Conservation (phyloP, 2,888 invertebrate species). For the Cheilosia vernalis region DNA sequence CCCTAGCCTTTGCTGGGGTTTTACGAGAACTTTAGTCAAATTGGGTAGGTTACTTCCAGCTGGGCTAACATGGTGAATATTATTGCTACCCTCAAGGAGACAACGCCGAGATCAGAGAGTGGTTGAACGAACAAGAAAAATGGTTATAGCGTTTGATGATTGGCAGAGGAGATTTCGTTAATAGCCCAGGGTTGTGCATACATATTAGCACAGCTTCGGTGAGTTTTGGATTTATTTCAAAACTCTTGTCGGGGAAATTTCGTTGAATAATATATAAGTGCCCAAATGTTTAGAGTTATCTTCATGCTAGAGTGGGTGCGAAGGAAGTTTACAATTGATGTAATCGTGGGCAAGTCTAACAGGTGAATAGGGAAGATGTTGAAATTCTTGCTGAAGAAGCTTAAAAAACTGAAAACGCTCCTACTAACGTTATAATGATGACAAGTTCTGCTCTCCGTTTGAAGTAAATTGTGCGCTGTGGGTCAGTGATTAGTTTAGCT, state of each 20-base stretch:
- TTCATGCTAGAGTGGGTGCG: background rate
- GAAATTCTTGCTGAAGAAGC: too few species aligned
- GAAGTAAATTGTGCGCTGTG: too few species aligned
- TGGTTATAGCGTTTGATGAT: slow-evolving; percentile 17
- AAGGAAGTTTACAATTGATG: background rate
- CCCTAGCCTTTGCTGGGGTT: slow-evolving; percentile 16
- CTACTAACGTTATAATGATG: too few species aligned
- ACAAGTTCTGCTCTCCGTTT: too few species aligned
- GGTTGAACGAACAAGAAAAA: background rate
- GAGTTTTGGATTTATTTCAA: background rate
- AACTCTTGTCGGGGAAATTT: background rate
- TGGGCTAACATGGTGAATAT: slow-evolving; percentile 35
- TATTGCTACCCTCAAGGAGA: slow-evolving; percentile 23
- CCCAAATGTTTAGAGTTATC: background rate
- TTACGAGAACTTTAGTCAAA: slow-evolving; percentile 25
- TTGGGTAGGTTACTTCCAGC: slow-evolving; percentile 33
- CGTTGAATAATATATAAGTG: background rate
- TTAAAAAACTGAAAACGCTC: too few species aligned
- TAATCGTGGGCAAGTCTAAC: too few species aligned
- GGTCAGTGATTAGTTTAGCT: too few species aligned
- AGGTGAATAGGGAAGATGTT: too few species aligned
- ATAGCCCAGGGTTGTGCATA: slow-evolving; percentile 1
- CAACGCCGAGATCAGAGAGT: background rate
- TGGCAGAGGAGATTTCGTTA: background rate
- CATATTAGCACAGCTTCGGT: slow-evolving; percentile 8